Percentiles rank a stretch among this genome's conserved stretches.
Conservation (phyloP, 2,888 invertebrate genomes). For the Nysson spinosus region DNA sequence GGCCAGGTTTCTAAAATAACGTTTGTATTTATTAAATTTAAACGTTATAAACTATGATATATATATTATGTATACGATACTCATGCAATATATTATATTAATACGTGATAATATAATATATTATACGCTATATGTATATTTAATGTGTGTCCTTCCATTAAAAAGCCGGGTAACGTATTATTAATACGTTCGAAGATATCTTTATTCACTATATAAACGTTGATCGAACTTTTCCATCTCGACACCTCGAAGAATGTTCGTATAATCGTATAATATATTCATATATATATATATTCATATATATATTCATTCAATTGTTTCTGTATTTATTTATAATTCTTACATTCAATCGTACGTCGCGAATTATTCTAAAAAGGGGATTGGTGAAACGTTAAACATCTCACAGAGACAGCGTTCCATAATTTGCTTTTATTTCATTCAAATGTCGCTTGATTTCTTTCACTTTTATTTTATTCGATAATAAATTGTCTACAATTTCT, state of each 20-base stretch:
- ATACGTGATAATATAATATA: slow-evolving; percentile 33
- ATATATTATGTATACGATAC: slow-evolving; percentile 16
- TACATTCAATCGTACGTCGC: no score
- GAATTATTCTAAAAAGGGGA: slow-evolving; percentile 14
- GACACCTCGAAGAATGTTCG: slow-evolving; percentile 2
- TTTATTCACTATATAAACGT: slow-evolving; percentile 5
- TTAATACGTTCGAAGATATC: not conserved
- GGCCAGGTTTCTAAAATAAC: slow-evolving; percentile 34
- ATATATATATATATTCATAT: not conserved
- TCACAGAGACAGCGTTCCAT: slow-evolving; percentile 9
- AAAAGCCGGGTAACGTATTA: slow-evolving; percentile 22
- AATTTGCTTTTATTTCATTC: slow-evolving; percentile 52
- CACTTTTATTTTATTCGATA: slow-evolving; percentile 76
- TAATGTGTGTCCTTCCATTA: not conserved
- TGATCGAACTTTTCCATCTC: slow-evolving; percentile 27
- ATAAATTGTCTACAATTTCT: slow-evolving; percentile 77
- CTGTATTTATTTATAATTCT: no score
- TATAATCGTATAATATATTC: not conserved
- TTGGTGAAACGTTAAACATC: slow-evolving; percentile 22
- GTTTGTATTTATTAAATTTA: slow-evolving; percentile 36
- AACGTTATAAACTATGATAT: slow-evolving; percentile 37
- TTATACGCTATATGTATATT: slow-evolving; percentile 12
- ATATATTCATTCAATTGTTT: no score
- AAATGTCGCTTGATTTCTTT: slow-evolving; percentile 75
- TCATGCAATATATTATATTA: slow-evolving; percentile 31